These are phyloP conservation scores for Dendrophyllia cribrosa DNA, from an alignment of 64 coral and sea anemone species.

Conservation along the genomic window DNA sequence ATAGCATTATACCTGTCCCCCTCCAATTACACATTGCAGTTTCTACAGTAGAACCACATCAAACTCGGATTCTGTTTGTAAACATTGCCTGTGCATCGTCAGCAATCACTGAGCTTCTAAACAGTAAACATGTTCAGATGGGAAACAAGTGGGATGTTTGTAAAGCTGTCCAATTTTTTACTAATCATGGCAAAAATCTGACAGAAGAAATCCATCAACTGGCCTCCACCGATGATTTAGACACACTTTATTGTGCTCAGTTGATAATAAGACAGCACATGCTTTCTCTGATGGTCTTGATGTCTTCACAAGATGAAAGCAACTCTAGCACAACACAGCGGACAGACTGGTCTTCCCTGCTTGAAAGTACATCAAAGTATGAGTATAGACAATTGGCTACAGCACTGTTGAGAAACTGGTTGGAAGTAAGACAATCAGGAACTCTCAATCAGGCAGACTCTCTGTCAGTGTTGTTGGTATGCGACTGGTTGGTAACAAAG, in stretches of 20 bases:
- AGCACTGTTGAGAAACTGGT: background rate
- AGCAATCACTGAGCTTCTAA: background rate
- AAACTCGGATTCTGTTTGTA: conserved; percentile 6
- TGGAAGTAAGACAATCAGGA: conserved; percentile 6
- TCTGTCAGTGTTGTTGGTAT: background rate
- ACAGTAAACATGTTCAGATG: background rate
- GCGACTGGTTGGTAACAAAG: conserved; percentile 24
- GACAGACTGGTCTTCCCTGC: background rate
- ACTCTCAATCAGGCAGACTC: conserved; percentile 20
- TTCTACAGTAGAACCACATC: conserved; percentile 23
- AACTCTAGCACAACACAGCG: background rate
- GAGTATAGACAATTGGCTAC: background rate
- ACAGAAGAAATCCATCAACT: background rate
- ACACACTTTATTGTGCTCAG: background rate
- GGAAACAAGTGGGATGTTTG: conserved; percentile 33
- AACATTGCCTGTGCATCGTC: conserved; percentile 1
- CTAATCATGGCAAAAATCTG: background rate
- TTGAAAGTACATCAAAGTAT: conserved; percentile 21
- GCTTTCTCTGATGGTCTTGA: background rate
- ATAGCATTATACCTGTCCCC: background rate
- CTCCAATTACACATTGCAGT: conserved; percentile 1
- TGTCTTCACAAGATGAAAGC: background rate
- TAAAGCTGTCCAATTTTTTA: conserved; percentile 13
- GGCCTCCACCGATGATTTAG: background rate
- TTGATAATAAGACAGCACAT: background rate